Conservation (phyloP, 2,113 vertebrate species). For the Baryphthengus martii region DNA sequence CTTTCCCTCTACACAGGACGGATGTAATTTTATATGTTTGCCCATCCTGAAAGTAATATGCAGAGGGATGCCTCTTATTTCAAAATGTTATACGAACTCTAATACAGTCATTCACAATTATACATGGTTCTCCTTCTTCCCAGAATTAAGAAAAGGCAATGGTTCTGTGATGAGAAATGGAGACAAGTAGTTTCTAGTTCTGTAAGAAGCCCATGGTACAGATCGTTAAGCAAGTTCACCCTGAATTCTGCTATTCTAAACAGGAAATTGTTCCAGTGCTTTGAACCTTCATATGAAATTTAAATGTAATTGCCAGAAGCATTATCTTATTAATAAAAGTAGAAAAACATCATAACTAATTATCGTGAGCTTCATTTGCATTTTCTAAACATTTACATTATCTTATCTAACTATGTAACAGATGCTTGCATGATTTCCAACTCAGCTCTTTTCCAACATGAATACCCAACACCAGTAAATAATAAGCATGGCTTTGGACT, state of each 20-base stretch:
- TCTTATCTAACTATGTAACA: constrained; percentile 59
- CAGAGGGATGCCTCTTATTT: constrained; percentile 30
- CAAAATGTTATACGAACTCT: constrained; percentile 17
- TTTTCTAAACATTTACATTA: constrained; percentile 74
- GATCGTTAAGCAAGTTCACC: not conserved
- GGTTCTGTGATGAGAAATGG: not conserved
- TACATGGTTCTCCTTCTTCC: not conserved
- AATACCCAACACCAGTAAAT: constrained; percentile 1
- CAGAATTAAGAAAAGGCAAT: not conserved
- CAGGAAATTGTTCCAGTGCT: constrained; percentile 41
- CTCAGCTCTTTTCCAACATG: constrained; percentile 22
- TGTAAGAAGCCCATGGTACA: not conserved
- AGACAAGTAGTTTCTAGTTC: not conserved
- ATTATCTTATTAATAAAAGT: constrained; percentile 71
- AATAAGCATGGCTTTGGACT: not conserved
- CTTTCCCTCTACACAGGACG: not conserved
- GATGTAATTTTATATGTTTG: constrained; percentile 4
- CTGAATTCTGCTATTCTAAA: constrained; percentile 13
- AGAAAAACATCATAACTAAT: constrained; percentile 71
- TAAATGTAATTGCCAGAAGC: constrained; percentile 72
- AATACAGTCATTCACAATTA: not conserved
- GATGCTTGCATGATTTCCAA: constrained; percentile 61
- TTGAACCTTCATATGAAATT: constrained; percentile 70
- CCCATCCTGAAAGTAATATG: not conserved
- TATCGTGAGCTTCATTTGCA: constrained; percentile 66